Conservation (phyloP, 1,140 invertebrate species). For the Drosophila watanabei region DNA sequence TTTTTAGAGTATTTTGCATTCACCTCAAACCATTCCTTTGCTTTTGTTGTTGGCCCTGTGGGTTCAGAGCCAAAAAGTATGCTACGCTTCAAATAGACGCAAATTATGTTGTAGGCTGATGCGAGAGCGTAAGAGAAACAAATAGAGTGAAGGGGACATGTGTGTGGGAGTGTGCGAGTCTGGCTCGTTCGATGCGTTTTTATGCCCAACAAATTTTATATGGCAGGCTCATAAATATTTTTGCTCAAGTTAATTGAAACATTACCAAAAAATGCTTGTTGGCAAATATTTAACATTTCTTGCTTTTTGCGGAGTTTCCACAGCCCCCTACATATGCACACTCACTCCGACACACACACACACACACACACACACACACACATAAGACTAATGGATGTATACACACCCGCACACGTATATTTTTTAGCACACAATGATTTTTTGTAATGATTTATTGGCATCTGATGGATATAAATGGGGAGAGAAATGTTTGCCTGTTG, state of each 20-base stretch:
- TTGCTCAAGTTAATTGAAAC: constrained; percentile 82
- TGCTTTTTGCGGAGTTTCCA: constrained; percentile 25
- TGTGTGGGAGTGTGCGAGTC: constrained; percentile 7
- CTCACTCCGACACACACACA: neutral
- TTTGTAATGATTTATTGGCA: constrained; percentile 86
- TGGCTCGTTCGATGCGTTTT: constrained; percentile 57
- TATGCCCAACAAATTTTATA: constrained; percentile 70
- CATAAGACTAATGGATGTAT: constrained; percentile 47
- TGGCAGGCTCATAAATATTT: constrained; percentile 74
- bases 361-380: neutral
- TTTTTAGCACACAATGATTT: constrained; percentile 58
- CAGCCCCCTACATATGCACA: neutral
- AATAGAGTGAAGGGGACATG: constrained; percentile 5
- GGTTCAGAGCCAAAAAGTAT: constrained; percentile 63
- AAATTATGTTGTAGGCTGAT: constrained; percentile 69
- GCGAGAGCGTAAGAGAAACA: constrained; percentile 23
- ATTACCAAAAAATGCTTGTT: constrained; percentile 79
- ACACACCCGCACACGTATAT: constrained; percentile 32
- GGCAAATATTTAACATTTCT: constrained; percentile 76
- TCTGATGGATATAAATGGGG: constrained; percentile 55
- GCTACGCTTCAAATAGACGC: constrained; percentile 69
- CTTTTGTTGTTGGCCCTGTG: constrained; percentile 29
- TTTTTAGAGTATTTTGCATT: neutral
- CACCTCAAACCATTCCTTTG: neutral
- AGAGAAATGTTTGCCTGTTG: constrained; percentile 45